These are phyloP conservation scores for Drosophila pruinosa DNA, from an alignment of 1,140 invertebrate species.

Conservation along the genomic window DNA sequence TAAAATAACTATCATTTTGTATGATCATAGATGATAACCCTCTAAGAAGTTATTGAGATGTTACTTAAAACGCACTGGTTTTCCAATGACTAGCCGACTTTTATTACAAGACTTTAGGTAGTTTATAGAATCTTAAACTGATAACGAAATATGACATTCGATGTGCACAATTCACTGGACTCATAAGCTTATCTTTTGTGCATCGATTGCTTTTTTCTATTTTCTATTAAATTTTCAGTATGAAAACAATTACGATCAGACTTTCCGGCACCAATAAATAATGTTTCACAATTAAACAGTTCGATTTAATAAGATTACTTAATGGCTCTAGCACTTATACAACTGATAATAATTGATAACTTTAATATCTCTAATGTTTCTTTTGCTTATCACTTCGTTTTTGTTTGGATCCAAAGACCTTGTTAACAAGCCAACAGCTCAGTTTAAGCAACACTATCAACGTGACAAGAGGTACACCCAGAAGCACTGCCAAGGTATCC, in stretches of 20 bases:
- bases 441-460: slow-evolving; percentile 14
- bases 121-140: too few species aligned
- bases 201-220: background rate
- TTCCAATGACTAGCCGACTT: too few species aligned
- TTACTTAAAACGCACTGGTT: too few species aligned
- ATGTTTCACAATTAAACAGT: background rate
- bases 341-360: background rate
- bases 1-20: too few species aligned
- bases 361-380: slow-evolving; percentile 17
- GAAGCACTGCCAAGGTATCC: slow-evolving; percentile 76
- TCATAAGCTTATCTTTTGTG: too few species aligned
- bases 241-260: background rate
- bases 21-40: too few species aligned
- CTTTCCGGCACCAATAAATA: background rate
- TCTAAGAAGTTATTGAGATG: too few species aligned
- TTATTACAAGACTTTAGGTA: too few species aligned
- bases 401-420: background rate
- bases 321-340: background rate
- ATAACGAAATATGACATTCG: too few species aligned
- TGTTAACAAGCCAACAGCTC: slow-evolving; percentile 4
- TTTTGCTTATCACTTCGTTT: slow-evolving; percentile 37
- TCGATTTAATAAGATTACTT: background rate
- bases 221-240: background rate
- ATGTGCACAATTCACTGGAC: too few species aligned
- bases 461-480: slow-evolving; percentile 30